These are phyloP conservation scores for Drosophila histrio DNA, from an alignment of 2,888 invertebrate genomes.

Conservation along the genomic window DNA sequence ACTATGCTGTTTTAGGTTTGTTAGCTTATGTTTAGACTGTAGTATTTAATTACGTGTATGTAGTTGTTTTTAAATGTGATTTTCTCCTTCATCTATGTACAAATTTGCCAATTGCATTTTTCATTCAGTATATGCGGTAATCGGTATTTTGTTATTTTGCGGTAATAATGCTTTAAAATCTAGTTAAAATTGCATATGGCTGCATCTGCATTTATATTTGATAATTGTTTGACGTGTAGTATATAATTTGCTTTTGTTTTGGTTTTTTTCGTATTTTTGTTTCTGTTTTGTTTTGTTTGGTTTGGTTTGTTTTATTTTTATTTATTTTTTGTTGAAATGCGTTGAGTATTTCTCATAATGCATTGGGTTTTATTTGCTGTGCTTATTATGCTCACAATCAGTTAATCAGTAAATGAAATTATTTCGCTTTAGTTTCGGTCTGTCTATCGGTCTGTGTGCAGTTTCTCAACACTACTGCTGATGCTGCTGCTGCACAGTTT, in stretches of 20 bases:
- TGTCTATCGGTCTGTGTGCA: conserved; percentile 37
- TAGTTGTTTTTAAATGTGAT: conserved; percentile 65
- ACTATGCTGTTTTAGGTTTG: conserved; percentile 47
- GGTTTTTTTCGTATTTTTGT: conserved; percentile 26
- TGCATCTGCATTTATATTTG: conserved; percentile 74
- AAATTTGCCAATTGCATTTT: conserved; percentile 63
- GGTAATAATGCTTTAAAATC: conserved; percentile 79
- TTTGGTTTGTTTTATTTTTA: conserved; percentile 20
- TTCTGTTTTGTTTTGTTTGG: conserved; percentile 21
- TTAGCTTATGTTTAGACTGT: conserved; percentile 75
- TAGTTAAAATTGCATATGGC: conserved; percentile 79
- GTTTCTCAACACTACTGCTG: conserved; percentile 40
- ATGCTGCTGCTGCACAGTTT: conserved; percentile 24
- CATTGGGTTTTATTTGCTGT: conserved; percentile 40
- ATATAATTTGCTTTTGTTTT: conserved; percentile 44
- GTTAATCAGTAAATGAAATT: conserved; percentile 60
- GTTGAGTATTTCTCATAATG: conserved; percentile 32
- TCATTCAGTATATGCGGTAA: conserved; percentile 59
- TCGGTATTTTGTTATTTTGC: conserved; percentile 65
- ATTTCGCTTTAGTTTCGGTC: conserved; percentile 30
- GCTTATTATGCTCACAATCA: conserved; percentile 46
- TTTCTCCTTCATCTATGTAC: conserved; percentile 56
- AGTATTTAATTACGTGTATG: conserved; percentile 76
- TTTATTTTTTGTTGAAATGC: conserved; percentile 32
- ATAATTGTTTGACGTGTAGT: conserved; percentile 64